These are phyloP conservation scores for Rhagoletis pomonella DNA, from an alignment of 1,140 invertebrate genomes.

Conservation along the genomic window DNA sequence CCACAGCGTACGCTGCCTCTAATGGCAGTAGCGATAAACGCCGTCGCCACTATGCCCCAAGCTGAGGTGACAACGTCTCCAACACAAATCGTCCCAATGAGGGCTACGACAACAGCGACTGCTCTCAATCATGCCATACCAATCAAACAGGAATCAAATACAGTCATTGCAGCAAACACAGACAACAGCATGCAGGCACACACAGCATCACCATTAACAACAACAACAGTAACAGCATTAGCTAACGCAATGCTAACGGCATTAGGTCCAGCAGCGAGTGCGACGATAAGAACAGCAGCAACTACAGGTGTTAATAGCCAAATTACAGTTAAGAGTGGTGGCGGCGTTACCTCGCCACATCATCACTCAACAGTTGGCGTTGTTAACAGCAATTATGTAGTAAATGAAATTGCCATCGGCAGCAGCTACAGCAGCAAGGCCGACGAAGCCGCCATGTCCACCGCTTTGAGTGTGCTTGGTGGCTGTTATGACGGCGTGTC, in stretches of 20 bases:
- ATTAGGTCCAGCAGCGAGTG: background rate
- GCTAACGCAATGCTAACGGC: background rate
- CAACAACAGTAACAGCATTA: constrained; percentile 58
- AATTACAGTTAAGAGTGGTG: constrained; percentile 29
- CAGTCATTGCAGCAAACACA: background rate
- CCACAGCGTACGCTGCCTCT: constrained; percentile 63
- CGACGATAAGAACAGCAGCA: constrained; percentile 26
- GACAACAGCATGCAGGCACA: background rate
- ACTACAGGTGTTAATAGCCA: constrained; percentile 42
- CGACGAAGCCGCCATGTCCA: background rate
- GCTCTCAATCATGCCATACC: constrained; percentile 53
- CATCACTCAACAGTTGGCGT: constrained; percentile 43
- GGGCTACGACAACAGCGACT: constrained; percentile 56
- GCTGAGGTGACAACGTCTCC: constrained; percentile 59
- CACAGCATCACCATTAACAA: constrained; percentile 55
- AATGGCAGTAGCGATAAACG: background rate
- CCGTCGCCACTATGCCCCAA: background rate
- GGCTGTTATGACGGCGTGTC: constrained; percentile 51
- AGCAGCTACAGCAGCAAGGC: background rate
- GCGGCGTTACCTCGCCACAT: constrained; percentile 37
- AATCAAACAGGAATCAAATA: constrained; percentile 56
- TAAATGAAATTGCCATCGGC: constrained; percentile 51
- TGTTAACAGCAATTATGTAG: constrained; percentile 41
- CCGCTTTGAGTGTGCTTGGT: constrained; percentile 64
- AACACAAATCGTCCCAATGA: constrained; percentile 62